Evolutionary conservation across 2,888 invertebrate genomes (phyloP), one percentile per base, ranked within the genome.

Genomic region (Myathropa florea): DNA sequence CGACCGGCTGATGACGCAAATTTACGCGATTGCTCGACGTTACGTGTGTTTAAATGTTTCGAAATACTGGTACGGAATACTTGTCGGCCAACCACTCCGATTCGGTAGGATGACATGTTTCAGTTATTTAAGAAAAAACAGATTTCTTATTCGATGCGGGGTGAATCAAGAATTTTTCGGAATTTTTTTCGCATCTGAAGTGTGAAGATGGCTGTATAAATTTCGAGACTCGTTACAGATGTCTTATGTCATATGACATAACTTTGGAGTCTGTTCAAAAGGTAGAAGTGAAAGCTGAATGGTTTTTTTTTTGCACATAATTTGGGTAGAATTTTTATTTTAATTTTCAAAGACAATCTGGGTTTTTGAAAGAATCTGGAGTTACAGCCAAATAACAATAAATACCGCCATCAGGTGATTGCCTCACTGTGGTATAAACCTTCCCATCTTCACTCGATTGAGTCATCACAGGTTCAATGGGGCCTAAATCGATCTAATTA

Each of bases 371-470:
- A 3, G 46, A 21, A 0, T 82, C 79, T 10, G 85, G 72, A 0
- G 88, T 73, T 7, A 94, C 94, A n/a, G 94, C 94, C 93, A 94
- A 93, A 88, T 94, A 94, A 89, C 94, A 94, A 76, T 94, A 92
- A 7, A 94, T 92, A 18, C 94, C 94, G 39, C 93, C 93, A 39
- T 93, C 93, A 0, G 94, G 93, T 67, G 94, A 93, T 89, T 93
- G 93, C 89, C 93, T 93, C 2, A 93, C 93, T 1, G 94, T 93
- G 30, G 94, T 92, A 83, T 93, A 94, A 1, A 94, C 94, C 81
- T 93, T 91, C 30, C 94, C 94, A 89, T 94, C 94, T 1, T 93
- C 93, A 1, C 94, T 93, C 88, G 93, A 92, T 89, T 94, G 94
- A 46, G 92, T 92, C 65, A 94, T 89, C 61, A 93, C 91, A 0